Conservation (phyloP, 2,888 invertebrate genomes). For the Trimorus sp. region DNA sequence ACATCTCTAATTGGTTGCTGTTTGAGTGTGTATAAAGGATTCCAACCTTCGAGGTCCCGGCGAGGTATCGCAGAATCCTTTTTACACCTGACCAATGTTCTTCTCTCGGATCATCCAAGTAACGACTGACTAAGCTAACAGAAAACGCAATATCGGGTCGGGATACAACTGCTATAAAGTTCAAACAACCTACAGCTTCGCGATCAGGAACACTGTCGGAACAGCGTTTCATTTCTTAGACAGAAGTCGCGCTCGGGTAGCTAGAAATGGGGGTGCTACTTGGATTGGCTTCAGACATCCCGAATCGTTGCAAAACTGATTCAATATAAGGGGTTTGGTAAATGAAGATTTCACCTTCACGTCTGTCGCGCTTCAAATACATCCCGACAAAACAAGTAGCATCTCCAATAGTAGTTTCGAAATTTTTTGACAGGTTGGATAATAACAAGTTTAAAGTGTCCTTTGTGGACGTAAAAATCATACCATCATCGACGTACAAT, state of each 20-base stretch:
- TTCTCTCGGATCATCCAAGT: slow-evolving; percentile 27
- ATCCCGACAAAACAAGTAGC: slow-evolving; percentile 59
- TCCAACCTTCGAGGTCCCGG: not conserved
- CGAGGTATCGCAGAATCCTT: slow-evolving; percentile 15
- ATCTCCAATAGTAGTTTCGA: slow-evolving; percentile 35
- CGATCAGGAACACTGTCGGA: slow-evolving; percentile 36
- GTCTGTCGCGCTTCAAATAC: slow-evolving; percentile 42
- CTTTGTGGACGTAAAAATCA: slow-evolving; percentile 15
- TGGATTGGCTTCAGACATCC: slow-evolving; percentile 59
- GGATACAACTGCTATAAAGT: slow-evolving; percentile 54
- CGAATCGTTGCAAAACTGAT: slow-evolving; percentile 49
- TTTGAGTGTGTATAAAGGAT: not conserved
- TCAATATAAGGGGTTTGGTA: slow-evolving; percentile 59
- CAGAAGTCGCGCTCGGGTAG: not conserved
- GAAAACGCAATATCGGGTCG: slow-evolving; percentile 64
- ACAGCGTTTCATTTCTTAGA: not conserved
- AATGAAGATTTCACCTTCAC: slow-evolving; percentile 30
- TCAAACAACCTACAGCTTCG: slow-evolving; percentile 54
- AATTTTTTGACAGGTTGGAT: not conserved
- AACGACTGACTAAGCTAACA: slow-evolving; percentile 50
- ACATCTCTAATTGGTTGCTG: too few species aligned
- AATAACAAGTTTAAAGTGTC: not conserved
- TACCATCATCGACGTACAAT: slow-evolving; percentile 35
- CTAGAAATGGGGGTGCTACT: slow-evolving; percentile 49
- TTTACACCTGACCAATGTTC: slow-evolving; percentile 59